These are phyloP conservation scores for Carterocephalus palaemon DNA, from an alignment of 2,888 invertebrate species.

Conservation along the genomic window DNA sequence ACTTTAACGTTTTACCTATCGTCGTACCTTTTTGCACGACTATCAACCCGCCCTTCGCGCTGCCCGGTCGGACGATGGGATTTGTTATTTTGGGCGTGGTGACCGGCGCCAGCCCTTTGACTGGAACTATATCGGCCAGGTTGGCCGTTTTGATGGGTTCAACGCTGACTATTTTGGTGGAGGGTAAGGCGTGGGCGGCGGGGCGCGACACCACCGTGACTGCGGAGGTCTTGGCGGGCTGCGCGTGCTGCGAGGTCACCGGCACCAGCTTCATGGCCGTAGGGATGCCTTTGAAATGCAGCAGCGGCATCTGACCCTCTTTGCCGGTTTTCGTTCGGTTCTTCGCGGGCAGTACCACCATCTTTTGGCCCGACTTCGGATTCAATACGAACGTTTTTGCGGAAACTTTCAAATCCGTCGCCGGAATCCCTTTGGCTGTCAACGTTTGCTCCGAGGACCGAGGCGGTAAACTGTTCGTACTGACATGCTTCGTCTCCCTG, in stretches of 20 bases:
- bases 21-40: constrained; percentile 79
- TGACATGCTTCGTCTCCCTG: constrained; percentile 46
- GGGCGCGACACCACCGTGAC: constrained; percentile 61
- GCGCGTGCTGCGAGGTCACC: constrained; percentile 59
- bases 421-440: constrained; percentile 69
- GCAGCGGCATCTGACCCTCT: constrained; percentile 63
- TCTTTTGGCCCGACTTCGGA: constrained; percentile 72
- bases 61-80: constrained; percentile 65
- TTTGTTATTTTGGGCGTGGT: constrained; percentile 63
- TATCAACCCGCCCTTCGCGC: constrained; percentile 78
- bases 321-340: constrained; percentile 54
- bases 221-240: constrained; percentile 46
- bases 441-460: constrained; percentile 57
- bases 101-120: constrained; percentile 61
- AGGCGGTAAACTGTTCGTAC: constrained; percentile 50
- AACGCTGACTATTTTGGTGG: constrained; percentile 52
- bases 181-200: constrained; percentile 44
- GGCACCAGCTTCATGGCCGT: constrained; percentile 72
- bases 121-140: constrained; percentile 69
- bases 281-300: constrained; percentile 70
- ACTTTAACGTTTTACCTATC: constrained; percentile 69
- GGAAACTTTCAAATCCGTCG: constrained; percentile 71
- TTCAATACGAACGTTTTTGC: constrained; percentile 72
- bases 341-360: constrained; percentile 73
- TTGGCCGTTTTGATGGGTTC: constrained; percentile 65